Evolutionary conservation across 2,888 invertebrate genomes (phyloP), one percentile per base, ranked within the genome.

Genomic region (Cephus sareptanus): DNA sequence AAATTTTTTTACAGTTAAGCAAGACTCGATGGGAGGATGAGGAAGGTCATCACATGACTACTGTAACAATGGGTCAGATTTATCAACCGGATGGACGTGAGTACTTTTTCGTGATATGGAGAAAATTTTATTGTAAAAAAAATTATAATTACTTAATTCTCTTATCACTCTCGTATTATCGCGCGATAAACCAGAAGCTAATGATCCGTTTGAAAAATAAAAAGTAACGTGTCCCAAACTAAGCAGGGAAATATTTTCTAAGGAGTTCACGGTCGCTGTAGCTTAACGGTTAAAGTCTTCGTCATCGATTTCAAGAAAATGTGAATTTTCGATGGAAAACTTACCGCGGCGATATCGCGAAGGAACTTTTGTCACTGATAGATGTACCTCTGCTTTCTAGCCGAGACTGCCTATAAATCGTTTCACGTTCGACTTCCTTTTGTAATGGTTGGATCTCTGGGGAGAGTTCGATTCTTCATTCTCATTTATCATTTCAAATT

Each of bases 1-100:
- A 37, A 0, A 11, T 40, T 23, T 68, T 12, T 2, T n/a, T 76
- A 13, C n/a, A 82, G 82, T 69, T 77, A 76, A 83, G 81, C 77
- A 81, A 78, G 73, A 76, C 77, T 34, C 79, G 78, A 71, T 81
- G 79, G 78, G 75, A 77, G 73, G 81, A 82, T 70, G 80, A 81
- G 78, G 78, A 79, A 68, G 81, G 79, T 40, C 82, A 75, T 77
- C 81, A 82, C 71, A 79, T 79, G 70, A 77, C 79, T 40, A 76
- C 81, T 70, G 81, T 79, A 77, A 80, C 77, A 33, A 75, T 79
- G 79, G 79, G 78, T 75, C 78, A 80, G 71, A 76, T 80, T 74
- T 77, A 81, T 75, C 81, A 76, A 35, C 76, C 80, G 68, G 78
- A 79, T 75, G 80, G 83, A 74, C 70, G 82, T 81, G 76, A 82